phyloP scores from a whole-genome alignment of 64 coral and sea anemone species.

The Stichodactyla mertensii region DNA sequence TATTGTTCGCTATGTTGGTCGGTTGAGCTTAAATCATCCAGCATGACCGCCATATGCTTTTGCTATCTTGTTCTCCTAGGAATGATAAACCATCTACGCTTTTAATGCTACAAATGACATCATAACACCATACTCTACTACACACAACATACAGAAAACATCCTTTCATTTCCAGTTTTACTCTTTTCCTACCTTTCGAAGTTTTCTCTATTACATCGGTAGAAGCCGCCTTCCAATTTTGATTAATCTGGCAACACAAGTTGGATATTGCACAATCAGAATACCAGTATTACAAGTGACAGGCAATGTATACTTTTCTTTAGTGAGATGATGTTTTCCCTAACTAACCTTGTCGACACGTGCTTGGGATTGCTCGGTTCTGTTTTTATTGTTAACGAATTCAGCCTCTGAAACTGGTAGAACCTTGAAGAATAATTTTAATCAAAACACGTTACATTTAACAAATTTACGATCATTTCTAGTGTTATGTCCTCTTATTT shows the following conservation, averaged over 20 bases:
- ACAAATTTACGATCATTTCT: not conserved
- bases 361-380: not conserved
- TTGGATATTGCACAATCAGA: not conserved
- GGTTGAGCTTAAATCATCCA: too few relatives aligned
- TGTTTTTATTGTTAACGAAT: not conserved
- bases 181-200: not conserved
- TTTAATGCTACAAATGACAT: too few relatives aligned
- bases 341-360: not conserved
- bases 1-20: not conserved
- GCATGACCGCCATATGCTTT: too few relatives aligned
- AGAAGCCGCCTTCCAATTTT: slow-evolving; percentile 28
- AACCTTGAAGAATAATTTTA: not conserved
- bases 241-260: slow-evolving; percentile 36
- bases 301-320: too few relatives aligned
- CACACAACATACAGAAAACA: not conserved
- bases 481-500: too few relatives aligned
- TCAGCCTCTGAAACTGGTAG: not conserved
- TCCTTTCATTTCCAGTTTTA: not conserved
- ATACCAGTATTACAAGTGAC: too few relatives aligned
- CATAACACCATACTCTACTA: too few relatives aligned
- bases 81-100: too few relatives aligned
- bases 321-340: too few relatives aligned
- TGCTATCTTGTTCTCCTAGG: too few relatives aligned
- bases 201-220: not conserved
- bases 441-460: not conserved